Conservation (phyloP, 2,888 invertebrate species). For the Lepetodrilus schrolli region DNA sequence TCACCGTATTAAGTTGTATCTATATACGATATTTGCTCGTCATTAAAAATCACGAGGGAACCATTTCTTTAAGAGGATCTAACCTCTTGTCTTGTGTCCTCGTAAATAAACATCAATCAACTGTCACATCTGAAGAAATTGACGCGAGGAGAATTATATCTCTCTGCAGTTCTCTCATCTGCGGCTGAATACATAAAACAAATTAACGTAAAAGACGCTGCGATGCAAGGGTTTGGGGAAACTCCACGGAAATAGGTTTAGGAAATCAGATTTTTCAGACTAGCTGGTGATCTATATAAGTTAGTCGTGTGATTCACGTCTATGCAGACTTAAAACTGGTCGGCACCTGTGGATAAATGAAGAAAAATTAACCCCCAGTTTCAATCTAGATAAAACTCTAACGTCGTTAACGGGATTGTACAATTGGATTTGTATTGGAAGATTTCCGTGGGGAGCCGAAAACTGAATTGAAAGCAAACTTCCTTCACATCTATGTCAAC, state of each 20-base stretch:
- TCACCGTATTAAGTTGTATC: neutral
- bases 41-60: constrained; percentile 2
- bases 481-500: too few species aligned
- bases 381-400: constrained; percentile 22
- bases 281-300: neutral
- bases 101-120: constrained; percentile 14
- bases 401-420: neutral
- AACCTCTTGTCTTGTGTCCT: neutral
- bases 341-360: constrained; percentile 2
- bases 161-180: neutral
- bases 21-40: neutral
- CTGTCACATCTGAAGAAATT: neutral
- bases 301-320: neutral
- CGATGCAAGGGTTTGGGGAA: neutral
- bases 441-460: too few species aligned
- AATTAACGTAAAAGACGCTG: neutral
- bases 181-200: neutral
- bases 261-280: constrained; percentile 1
- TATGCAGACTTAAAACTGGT: neutral
- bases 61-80: neutral
- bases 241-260: constrained; percentile 17
- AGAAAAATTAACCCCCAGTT: constrained; percentile 9
- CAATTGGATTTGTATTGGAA: neutral
- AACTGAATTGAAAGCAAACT: too few species aligned
- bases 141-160: neutral